Evolutionary conservation across 2,797 vertebrate genomes (phyloP), one percentile per base, ranked within the genome.

Genomic region (Xenopus petersii): DNA sequence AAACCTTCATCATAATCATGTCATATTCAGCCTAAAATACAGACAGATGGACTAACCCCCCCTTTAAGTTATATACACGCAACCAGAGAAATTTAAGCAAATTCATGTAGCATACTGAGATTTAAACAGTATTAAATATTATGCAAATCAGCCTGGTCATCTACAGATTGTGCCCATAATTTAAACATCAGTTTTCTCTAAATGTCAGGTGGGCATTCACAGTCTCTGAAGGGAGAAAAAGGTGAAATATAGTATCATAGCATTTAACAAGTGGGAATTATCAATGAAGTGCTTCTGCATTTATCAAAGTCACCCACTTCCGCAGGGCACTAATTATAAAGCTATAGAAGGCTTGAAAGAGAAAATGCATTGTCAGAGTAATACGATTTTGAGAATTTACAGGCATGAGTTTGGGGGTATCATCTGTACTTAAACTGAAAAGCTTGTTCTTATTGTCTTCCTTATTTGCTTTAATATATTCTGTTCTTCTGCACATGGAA

Each of bases 371-470:
- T 33, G 60, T 63, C 10, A 13, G 30, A 16, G 26, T 16, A 36
- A 33, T 9, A 60, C 13, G 30, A 64, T 64, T 46, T 64, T 46
- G 17, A 60, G 62, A 47, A 64, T 64, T 46, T 64, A 64, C 16
- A 17, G 24, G 36, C 16, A 46, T 46, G 2, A 47, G 15, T 64
- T 64, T 64, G 4, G 26, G 61, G 59, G 24, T 26, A 36, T 33
- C 15, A 33, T 36, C 61, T 63, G 30, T 36, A 63, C 26, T 63
- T 63, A 33, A 60, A 60, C 58, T 26, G 58, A 60, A 46, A 64
- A 17, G 46, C 13, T 46, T 46, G 16, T 42, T 64, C 16, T 46
- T 47, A 64, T 63, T 63, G 62, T 64, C 61, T 16, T 63, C 2
- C 61, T 15, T 36, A 63, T 63, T 42, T 67, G 21, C 56, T 21